Conservation (phyloP, 1,140 invertebrate species). For the Prorops nasuta region DNA sequence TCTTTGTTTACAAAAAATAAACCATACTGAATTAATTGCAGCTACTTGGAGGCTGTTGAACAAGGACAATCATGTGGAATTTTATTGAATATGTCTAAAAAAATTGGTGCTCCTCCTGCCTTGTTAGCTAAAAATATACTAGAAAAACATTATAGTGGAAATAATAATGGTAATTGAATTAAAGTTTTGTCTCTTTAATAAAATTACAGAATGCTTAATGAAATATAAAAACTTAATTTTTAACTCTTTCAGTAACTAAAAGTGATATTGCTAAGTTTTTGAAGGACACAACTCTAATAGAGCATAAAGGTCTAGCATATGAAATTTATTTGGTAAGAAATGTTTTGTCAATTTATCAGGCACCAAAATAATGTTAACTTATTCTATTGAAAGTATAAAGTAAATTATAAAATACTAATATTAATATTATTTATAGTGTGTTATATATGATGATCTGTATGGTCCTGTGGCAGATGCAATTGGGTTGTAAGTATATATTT, state of each 20-base stretch:
- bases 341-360: slow-evolving; percentile 15
- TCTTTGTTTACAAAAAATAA: slow-evolving; percentile 8
- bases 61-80: slow-evolving; percentile 53
- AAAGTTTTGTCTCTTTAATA: slow-evolving; percentile 2
- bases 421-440: slow-evolving; percentile 29
- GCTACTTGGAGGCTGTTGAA: slow-evolving; percentile 32
- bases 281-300: slow-evolving; percentile 71
- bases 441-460: slow-evolving; percentile 56
- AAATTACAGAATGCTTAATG: slow-evolving; percentile 1
- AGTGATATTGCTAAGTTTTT: slow-evolving; percentile 61
- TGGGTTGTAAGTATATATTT: slow-evolving; percentile 61
- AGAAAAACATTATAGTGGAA: slow-evolving; percentile 56
- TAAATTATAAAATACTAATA: background rate
- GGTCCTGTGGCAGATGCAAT: slow-evolving; percentile 74
- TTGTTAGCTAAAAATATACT: slow-evolving; percentile 67
- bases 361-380: slow-evolving; percentile 43
- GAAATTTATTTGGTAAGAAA: slow-evolving; percentile 73
- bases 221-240: slow-evolving; percentile 12
- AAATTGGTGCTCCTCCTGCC: slow-evolving; percentile 61
- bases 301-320: slow-evolving; percentile 69
- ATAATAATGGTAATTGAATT: slow-evolving; percentile 25
- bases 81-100: slow-evolving; percentile 60
- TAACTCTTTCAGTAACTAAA: slow-evolving; percentile 22
- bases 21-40: slow-evolving; percentile 16
- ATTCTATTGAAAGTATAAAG: slow-evolving; percentile 48